phyloP scores from a whole-genome alignment of 2,797 vertebrate genomes.

The Hybognathus amarus region DNA sequence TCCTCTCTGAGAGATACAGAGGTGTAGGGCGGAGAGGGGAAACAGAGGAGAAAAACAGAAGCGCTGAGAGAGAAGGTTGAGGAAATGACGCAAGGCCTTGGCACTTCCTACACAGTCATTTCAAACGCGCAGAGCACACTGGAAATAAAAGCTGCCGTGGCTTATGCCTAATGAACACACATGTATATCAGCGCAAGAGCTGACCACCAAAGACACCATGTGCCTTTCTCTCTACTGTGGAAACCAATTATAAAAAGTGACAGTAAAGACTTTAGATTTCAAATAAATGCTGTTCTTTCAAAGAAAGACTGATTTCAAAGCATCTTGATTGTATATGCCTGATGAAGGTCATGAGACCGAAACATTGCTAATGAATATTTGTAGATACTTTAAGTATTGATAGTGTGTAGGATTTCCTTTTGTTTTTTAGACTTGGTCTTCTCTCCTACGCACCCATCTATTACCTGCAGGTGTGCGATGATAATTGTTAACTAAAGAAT shows the following conservation, averaged over 20 bases:
- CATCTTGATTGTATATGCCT: too few relatives aligned
- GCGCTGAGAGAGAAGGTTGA: slow-evolving; percentile 50
- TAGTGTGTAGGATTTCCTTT: too few relatives aligned
- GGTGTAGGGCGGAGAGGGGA: slow-evolving; percentile 39
- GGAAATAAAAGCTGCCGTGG: neutral
- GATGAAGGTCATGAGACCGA: too few relatives aligned
- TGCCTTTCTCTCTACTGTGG: neutral
- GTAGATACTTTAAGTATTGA: too few relatives aligned
- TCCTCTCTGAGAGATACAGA: neutral
- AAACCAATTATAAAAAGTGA: neutral
- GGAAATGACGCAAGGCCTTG: slow-evolving; percentile 60
- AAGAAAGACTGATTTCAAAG: neutral
- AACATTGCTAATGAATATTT: too few relatives aligned
- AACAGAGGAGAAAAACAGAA: slow-evolving; percentile 64
- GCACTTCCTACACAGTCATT: slow-evolving; percentile 53
- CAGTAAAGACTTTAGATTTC: neutral
- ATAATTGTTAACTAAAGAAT: too few relatives aligned
- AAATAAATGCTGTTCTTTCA: neutral
- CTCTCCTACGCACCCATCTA: too few relatives aligned
- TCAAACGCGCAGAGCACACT: slow-evolving; percentile 39
- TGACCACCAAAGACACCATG: neutral
- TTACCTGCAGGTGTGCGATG: too few relatives aligned
- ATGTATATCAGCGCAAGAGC: neutral
- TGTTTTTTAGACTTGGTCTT: too few relatives aligned
- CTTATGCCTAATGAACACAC: neutral